Base-by-base conservation (phyloP, 2,797 vertebrate species). In the Lagorchestes hirsutus region DNA sequence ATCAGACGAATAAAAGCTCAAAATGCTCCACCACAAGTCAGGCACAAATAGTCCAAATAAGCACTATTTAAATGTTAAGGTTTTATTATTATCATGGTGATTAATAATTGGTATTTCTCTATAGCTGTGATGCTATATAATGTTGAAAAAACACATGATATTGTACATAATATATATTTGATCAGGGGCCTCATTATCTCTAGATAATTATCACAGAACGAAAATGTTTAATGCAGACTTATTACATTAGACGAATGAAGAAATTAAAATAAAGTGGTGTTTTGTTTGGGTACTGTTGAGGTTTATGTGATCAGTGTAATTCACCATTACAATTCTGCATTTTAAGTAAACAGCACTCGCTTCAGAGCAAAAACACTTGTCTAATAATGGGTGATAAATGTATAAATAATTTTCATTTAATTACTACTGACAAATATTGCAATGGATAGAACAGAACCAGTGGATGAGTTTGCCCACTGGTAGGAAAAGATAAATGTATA, bases 301-400 rank as follows among this genome's bases (percentile, higher is more conserved):
- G 93, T 96, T 93, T 93, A 93, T 93, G 93, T 50, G 92, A 96
- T 95, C n/a, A 31, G 93, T 92, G 96, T 95, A 95, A 97, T 97
- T 97, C 97, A 62, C 95, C 96, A 55, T 97, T 93, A 91, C 90
- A 74, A 92, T 93, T 93, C 93, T 57, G 74, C 92, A 82, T 96
- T 95, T 94, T 96, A 96, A 96, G 94, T 97, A 97, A 93, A 95
- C 52, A 62, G 91, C 94, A 56, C 91, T 40, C 3, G 90, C 46
- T 94, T 97, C 93, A 55, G 91, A 92, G 94, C 95, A 59, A 54
- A 96, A 94, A 96, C 67, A 3, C 46, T 92, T 91, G 93, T 92
- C 96, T 97, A 40, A 91, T 94, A 74, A 87, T n/a, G 58, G 91
- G 57, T 93, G 92, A 55, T 93, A 90, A 95, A 31, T 91, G 91